Evolutionary conservation across 2,888 invertebrate genomes (phyloP).

Genomic region (Lymantria dispar): DNA sequence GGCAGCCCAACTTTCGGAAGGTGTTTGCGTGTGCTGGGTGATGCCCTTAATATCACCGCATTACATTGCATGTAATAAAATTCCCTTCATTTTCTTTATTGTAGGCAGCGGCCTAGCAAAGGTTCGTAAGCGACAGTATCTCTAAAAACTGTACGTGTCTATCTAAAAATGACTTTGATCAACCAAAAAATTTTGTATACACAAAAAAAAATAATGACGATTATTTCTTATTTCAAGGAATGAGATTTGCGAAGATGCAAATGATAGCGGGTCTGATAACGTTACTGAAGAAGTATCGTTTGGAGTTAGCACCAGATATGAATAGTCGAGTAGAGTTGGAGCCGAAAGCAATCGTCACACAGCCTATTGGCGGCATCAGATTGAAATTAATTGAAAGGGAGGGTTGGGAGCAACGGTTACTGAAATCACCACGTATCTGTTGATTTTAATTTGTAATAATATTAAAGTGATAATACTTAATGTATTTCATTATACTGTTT

Average conservation of each 20-base stretch:
- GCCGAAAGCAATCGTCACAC: conserved; percentile 11
- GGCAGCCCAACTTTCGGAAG: no score
- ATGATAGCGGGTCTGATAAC: conserved; percentile 45
- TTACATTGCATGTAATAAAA: no score
- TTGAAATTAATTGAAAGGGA: conserved; percentile 21
- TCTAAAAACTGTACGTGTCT: no score
- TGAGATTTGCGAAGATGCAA: conserved; percentile 53
- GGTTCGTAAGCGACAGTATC: no score
- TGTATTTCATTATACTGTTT: no score
- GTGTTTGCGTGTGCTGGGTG: no score
- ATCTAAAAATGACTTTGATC: no score
- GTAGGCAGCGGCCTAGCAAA: no score
- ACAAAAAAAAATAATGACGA: no score
- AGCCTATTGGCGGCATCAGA: conserved; percentile 15
- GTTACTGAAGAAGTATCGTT: conserved; percentile 41
- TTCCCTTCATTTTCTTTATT: no score
- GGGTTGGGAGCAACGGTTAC: conserved; percentile 28
- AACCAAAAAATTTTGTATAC: no score
- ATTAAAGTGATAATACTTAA: neutral
- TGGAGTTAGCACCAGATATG: conserved; percentile 38
- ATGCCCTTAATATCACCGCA: no score
- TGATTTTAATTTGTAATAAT: neutral
- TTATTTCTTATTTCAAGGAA: conserved; percentile 13
- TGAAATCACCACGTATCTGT: neutral
- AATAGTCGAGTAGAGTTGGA: conserved; percentile 15